Percentiles rank a stretch among this genome's conserved stretches.
Evolutionary conservation across 2,797 vertebrate species (phyloP).

Genomic region (Falco cherrug): DNA sequence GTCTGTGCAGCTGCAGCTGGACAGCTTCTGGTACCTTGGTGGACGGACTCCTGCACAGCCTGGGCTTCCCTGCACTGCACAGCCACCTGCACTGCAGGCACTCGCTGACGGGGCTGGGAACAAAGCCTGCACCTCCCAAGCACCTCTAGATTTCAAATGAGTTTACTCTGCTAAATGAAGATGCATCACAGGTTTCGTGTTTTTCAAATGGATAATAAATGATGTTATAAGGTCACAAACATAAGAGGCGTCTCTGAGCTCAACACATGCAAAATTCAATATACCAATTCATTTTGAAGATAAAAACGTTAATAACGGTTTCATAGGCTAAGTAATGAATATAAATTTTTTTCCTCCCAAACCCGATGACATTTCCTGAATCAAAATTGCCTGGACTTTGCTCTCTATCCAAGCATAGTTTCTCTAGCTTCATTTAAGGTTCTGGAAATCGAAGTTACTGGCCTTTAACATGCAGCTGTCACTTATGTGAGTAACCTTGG

Average conservation of each 20-base stretch:
- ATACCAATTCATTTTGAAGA: background rate
- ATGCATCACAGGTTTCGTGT: background rate
- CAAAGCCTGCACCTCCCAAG: fast-evolving
- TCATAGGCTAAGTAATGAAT: background rate
- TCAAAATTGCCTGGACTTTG: background rate
- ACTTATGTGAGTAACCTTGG: background rate
- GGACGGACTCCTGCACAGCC: background rate
- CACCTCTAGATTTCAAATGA: background rate
- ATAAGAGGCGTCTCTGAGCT: background rate
- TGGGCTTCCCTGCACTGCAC: background rate
- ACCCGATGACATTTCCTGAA: background rate
- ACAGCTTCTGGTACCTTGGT: background rate
- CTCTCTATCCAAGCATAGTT: background rate
- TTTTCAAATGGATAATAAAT: background rate
- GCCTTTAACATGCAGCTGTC: background rate
- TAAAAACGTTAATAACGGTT: background rate
- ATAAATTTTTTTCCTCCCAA: background rate
- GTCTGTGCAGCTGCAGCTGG: background rate
- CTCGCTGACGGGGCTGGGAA: background rate
- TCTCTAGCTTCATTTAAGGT: background rate
- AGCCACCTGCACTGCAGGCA: background rate
- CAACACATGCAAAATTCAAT: background rate
- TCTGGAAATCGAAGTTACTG: background rate
- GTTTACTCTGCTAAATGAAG: background rate
- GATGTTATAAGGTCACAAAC: background rate